Evolutionary conservation across 2,888 invertebrate genomes (phyloP).

Genomic region (Scaptomyza caliginosa): DNA sequence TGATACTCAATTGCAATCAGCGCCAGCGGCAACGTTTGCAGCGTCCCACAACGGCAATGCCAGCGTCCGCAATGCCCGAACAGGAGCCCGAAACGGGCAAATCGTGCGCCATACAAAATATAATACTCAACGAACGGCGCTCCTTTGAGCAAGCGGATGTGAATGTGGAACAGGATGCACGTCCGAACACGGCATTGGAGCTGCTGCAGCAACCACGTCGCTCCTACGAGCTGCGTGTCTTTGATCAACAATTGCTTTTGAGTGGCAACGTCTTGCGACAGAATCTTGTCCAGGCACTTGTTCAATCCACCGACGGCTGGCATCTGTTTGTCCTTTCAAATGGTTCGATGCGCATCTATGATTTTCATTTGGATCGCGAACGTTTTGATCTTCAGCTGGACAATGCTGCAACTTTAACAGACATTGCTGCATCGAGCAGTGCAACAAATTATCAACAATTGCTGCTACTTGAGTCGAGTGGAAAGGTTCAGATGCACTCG

Average conservation of each 20-base stretch:
- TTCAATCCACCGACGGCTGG: slow-evolving; percentile 81
- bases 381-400: slow-evolving; percentile 18
- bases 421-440: slow-evolving; percentile 68
- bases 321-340: slow-evolving; percentile 80
- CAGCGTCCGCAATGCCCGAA: slow-evolving; percentile 11
- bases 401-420: slow-evolving; percentile 36
- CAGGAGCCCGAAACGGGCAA: slow-evolving; percentile 74
- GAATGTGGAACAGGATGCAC: slow-evolving; percentile 38
- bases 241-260: slow-evolving; percentile 81
- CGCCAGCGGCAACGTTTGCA: slow-evolving; percentile 42
- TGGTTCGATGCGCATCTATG: slow-evolving; percentile 77
- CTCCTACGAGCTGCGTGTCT: slow-evolving; percentile 76
- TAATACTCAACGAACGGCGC: slow-evolving; percentile 81
- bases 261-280: slow-evolving; percentile 80
- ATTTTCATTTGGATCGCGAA: slow-evolving; percentile 80
- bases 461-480: slow-evolving; percentile 57
- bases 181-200: slow-evolving; percentile 75
- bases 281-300: slow-evolving; percentile 78
- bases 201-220: slow-evolving; percentile 72
- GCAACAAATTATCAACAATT: slow-evolving; percentile 58
- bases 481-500: slow-evolving; percentile 66
- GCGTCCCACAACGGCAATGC: slow-evolving; percentile 42
- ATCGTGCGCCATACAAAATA: slow-evolving; percentile 84
- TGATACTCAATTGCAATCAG: slow-evolving; percentile 80
- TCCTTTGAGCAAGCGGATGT: slow-evolving; percentile 49